Conservation (phyloP, 1,140 invertebrate species). For the Anastatus disparis region DNA sequence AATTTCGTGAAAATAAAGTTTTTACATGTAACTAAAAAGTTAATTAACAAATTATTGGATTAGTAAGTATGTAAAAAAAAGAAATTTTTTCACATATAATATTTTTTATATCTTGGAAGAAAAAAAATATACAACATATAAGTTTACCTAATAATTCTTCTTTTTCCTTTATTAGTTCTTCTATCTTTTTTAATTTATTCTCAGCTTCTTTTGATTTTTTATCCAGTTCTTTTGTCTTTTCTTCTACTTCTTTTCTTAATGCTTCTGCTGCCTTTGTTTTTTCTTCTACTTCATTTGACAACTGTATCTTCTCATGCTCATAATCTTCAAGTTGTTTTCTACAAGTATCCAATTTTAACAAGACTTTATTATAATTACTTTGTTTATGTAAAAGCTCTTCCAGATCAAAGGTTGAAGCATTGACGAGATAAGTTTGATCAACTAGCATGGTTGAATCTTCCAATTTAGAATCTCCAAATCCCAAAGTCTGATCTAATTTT, state of each 20-base stretch:
- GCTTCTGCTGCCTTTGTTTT: conserved; percentile 41
- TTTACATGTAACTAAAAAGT: too few species aligned
- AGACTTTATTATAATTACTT: conserved; percentile 43
- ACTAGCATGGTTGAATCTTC: conserved; percentile 49
- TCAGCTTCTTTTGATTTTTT: too few species aligned
- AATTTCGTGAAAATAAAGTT: too few species aligned
- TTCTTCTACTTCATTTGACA: conserved; percentile 38
- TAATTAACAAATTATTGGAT: too few species aligned
- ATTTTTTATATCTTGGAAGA: too few species aligned
- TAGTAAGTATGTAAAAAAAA: too few species aligned
- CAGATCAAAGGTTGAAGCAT: conserved; percentile 2
- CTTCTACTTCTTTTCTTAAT: too few species aligned
- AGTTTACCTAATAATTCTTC: conserved; percentile 38
- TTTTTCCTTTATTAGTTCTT: conserved; percentile 36
- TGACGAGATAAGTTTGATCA: conserved; percentile 8
- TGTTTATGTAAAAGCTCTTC: conserved; percentile 41
- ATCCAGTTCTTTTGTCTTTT: too few species aligned
- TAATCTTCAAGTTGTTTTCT: conserved; percentile 44
- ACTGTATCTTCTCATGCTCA: conserved; percentile 45
- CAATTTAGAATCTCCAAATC: conserved; percentile 64
- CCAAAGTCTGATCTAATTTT: conserved; percentile 67
- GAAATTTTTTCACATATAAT: background rate
- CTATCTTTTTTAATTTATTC: conserved; percentile 43
- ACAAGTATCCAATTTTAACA: conserved; percentile 44
- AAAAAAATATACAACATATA: too few species aligned